These are phyloP conservation scores for Mola mola DNA, from an alignment of 2,113 vertebrate genomes.

Conservation along the genomic window DNA sequence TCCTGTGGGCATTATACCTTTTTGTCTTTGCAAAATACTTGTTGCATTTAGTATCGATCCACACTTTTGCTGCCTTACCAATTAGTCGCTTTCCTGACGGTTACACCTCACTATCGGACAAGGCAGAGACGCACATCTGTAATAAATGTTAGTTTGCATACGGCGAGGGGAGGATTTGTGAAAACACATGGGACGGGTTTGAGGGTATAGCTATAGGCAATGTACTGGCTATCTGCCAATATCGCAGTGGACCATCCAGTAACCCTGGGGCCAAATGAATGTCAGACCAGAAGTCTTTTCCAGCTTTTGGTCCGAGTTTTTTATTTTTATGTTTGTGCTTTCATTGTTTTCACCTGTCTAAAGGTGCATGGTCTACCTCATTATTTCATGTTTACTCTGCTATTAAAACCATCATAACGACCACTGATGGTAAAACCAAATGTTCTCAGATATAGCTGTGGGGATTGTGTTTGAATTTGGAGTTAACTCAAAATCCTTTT, in stretches of 20 bases:
- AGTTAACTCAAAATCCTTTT: constrained; percentile 62
- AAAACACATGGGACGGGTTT: constrained; percentile 43
- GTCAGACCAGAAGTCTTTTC: constrained; percentile 66
- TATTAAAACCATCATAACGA: constrained; percentile 12
- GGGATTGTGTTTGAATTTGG: constrained; percentile 45
- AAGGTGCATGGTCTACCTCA: constrained; percentile 59
- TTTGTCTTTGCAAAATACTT: constrained; percentile 27
- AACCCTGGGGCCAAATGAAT: constrained; percentile 79
- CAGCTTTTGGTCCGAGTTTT: constrained; percentile 58
- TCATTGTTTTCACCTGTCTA: constrained; percentile 35
- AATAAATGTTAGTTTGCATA: constrained; percentile 73
- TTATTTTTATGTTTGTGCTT: constrained; percentile 24
- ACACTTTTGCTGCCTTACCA: constrained; percentile 70
- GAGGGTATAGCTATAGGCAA: constrained; percentile 58
- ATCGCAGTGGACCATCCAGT: constrained; percentile 78
- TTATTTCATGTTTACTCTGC: constrained; percentile 50
- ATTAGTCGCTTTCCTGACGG: constrained; percentile 61
- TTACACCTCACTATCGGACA: constrained; percentile 66
- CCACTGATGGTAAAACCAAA: constrained; percentile 39
- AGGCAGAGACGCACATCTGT: constrained; percentile 64
- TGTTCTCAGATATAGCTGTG: constrained; percentile 42
- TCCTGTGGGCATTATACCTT: constrained; percentile 27
- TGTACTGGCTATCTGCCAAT: constrained; percentile 61
- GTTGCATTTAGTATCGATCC: constrained; percentile 40
- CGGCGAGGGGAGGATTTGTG: constrained; percentile 45